These are phyloP conservation scores for Bubo blakistoni DNA, from an alignment of 2,113 vertebrate genomes.

Conservation along the genomic window DNA sequence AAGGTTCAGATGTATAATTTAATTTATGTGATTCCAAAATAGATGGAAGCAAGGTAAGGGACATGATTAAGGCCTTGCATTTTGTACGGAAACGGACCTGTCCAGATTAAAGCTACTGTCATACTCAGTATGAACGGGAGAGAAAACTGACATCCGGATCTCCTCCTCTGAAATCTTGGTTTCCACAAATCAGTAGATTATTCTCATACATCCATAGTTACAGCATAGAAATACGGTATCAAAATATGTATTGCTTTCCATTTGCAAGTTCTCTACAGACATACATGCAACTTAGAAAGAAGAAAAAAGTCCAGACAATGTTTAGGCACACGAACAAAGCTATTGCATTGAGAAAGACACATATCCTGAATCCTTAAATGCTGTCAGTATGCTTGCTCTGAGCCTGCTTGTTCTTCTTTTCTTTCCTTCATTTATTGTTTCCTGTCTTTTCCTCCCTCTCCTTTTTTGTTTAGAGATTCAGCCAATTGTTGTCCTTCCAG, in stretches of 20 bases:
- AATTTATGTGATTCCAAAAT: background rate
- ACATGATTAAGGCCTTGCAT: background rate
- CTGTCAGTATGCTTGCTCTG: background rate
- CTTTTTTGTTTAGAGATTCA: background rate
- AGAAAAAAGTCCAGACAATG: background rate
- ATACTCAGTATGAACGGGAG: background rate
- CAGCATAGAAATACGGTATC: background rate
- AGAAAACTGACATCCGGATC: background rate
- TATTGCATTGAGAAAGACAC: background rate
- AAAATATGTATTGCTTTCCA: background rate
- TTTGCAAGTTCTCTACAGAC: background rate
- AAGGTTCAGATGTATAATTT: background rate
- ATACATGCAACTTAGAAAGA: background rate
- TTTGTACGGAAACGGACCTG: background rate
- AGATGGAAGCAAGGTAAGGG: background rate
- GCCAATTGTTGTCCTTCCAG: background rate
- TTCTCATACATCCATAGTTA: background rate
- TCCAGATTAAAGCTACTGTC: background rate
- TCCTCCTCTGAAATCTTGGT: background rate
- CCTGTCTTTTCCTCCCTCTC: background rate
- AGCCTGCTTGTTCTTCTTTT: background rate
- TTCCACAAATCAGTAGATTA: background rate
- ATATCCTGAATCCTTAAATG: background rate
- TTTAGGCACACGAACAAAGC: background rate
- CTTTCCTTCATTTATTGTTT: background rate